Evolutionary conservation across 2,113 vertebrate species (phyloP), one percentile per base, ranked within the genome.

Genomic region (Casuarius casuarius): DNA sequence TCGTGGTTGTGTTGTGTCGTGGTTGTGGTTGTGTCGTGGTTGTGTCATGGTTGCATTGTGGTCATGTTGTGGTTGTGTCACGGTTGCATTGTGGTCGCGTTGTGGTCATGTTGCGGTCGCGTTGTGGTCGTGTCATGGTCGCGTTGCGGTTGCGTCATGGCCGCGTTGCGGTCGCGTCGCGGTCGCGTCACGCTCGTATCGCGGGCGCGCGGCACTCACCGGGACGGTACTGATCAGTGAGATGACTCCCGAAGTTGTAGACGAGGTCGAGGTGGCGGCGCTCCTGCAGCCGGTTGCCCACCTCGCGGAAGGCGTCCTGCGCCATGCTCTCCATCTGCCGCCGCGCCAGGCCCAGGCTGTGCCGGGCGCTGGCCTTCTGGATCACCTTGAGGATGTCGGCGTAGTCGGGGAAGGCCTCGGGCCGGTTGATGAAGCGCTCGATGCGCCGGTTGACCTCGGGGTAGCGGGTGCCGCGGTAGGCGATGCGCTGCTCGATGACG

Each of bases 221-320:
- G 0, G 81, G 90, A 54, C 97, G 98, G 63, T 99, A 99, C 52
- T 77, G 2, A 58, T 99, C 99, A 0, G 99, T 99, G 33, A 99
- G 98, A 56, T 98, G 98, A 5, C 98, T 99, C 10, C 99, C 99
- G 2, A 99, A 99, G 97, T 99, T 99, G 94, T 98, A 99, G 56
- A 99, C 98, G 93, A 99, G 97, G 93, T 99, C 99, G 0, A 99
- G 98, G 86, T 99, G 99, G 1, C 99, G 98, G 5, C 99, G 90
- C 31, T 99, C 98, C 97, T 99, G 99, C 29, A 99, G 96, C 20
- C 90, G 93, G 84, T 98, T 98, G 9, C 99, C 99, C 1, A 98
- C 98, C 9, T 99, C 99, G 2, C 98, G 98, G 97, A 99, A 99
- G 61, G 98, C 98, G 25, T 99, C 99, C 82, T 98, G 98, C 6